These are phyloP conservation scores for Mizuhopecten yessoensis DNA, from an alignment of 1,140 invertebrate genomes.

Conservation along the genomic window DNA sequence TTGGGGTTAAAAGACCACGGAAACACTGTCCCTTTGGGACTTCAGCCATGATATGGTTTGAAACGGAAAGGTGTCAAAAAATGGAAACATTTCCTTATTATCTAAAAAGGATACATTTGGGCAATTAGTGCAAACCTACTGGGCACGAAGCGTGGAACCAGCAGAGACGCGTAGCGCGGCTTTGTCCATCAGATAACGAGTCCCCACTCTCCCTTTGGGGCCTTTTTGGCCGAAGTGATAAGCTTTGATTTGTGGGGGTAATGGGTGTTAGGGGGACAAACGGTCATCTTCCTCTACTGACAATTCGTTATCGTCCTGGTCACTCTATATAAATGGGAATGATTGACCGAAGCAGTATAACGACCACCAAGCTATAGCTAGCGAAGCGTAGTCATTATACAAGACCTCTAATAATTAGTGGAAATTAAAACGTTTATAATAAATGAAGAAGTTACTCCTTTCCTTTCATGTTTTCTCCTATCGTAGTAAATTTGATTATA, in stretches of 20 bases:
- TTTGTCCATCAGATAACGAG: conserved; percentile 34
- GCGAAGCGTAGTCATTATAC: no score
- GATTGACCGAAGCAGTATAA: background rate
- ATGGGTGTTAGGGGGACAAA: background rate
- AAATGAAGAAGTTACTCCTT: no score
- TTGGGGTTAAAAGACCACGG: conserved; percentile 21
- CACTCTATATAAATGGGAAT: background rate
- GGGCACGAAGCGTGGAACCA: background rate
- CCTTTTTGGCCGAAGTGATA: background rate
- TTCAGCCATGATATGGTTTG: background rate
- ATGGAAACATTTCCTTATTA: conserved; percentile 33
- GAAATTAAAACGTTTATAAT: no score
- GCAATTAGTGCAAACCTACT: background rate
- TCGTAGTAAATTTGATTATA: no score
- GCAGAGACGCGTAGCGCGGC: background rate
- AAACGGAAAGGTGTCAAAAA: conserved; percentile 38
- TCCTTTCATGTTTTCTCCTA: no score
- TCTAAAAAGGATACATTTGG: conserved; percentile 39
- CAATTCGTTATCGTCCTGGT: background rate
- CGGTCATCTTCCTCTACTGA: background rate
- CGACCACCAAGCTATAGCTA: no score
- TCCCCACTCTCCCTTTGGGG: background rate
- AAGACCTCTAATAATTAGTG: no score
- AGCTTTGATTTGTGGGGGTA: background rate
- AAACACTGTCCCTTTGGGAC: conserved; percentile 1